These are phyloP conservation scores for Reticulitermes lucifugus DNA, from an alignment of 2,888 invertebrate genomes.

Conservation along the genomic window DNA sequence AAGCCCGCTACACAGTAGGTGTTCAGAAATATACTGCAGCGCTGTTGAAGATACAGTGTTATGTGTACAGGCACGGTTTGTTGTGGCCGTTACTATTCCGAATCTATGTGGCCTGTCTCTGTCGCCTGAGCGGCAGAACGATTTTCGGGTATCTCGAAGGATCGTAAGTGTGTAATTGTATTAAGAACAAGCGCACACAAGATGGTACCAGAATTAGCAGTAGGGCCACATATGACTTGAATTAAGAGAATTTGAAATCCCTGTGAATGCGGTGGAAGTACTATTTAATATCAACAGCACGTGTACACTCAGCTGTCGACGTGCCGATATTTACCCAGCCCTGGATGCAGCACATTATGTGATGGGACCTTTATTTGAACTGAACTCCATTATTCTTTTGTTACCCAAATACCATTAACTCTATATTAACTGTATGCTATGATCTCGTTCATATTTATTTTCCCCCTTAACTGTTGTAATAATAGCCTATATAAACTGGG, in stretches of 20 bases:
- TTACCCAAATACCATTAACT: slow-evolving; percentile 22
- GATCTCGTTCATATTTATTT: neutral
- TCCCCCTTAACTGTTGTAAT: neutral
- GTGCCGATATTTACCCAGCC: neutral
- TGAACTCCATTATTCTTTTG: slow-evolving; percentile 3
- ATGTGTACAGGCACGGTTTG: too few species aligned
- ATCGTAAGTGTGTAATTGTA: too few species aligned
- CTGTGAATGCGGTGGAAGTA: neutral
- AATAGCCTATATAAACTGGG: neutral
- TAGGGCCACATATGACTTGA: neutral
- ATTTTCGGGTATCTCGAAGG: too few species aligned
- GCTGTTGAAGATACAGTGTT: too few species aligned
- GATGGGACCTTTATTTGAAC: slow-evolving; percentile 6
- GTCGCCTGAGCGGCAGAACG: too few species aligned
- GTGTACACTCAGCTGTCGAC: neutral
- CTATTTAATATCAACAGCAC: slow-evolving; percentile 12
- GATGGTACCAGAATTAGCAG: too few species aligned
- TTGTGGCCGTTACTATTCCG: too few species aligned
- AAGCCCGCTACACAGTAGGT: too few species aligned
- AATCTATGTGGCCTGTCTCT: too few species aligned
- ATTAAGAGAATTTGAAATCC: neutral
- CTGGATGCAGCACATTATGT: neutral
- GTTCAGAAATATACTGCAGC: too few species aligned
- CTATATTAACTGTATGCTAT: slow-evolving; percentile 21
- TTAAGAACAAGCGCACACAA: too few species aligned